Percentiles rank a stretch among this genome's conserved stretches.
Evolutionary conservation across 2,888 invertebrate species (phyloP).

Genomic region (Cancer borealis): DNA sequence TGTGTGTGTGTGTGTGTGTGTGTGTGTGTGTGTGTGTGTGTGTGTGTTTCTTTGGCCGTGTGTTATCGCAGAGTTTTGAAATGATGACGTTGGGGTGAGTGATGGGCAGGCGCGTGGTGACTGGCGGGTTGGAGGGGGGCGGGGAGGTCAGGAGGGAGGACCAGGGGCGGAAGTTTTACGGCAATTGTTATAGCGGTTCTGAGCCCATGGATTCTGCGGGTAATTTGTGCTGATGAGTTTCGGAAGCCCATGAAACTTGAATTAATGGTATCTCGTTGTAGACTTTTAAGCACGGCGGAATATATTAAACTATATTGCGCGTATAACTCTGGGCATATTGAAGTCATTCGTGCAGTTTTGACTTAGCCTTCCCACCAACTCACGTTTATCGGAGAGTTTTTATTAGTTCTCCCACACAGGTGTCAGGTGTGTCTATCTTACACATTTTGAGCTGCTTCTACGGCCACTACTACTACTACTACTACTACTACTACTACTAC

Average conservation of each 20-base stretch:
- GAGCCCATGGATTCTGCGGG: conserved; percentile 51
- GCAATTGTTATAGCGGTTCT: conserved; percentile 54
- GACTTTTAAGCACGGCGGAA: conserved; percentile 37
- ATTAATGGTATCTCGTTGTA: conserved; percentile 55
- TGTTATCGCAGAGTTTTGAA: not conserved
- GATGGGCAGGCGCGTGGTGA: not conserved
- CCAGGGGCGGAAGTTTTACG: conserved; percentile 29
- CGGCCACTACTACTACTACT: not conserved
- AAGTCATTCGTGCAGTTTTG: conserved; percentile 11
- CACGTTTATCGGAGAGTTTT: not conserved
- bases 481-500: not conserved
- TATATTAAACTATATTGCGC: conserved; percentile 41
- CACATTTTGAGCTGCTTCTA: not conserved
- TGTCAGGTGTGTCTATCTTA: not conserved
- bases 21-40: not conserved
- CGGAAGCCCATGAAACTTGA: conserved; percentile 53
- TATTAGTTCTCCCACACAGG: not conserved
- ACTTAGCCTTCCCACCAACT: not conserved
- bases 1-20: no score
- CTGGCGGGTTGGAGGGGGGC: not conserved
- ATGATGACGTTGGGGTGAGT: conserved; percentile 11
- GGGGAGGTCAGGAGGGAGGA: not conserved
- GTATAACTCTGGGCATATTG: conserved; percentile 23
- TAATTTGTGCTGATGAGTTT: conserved; percentile 58
- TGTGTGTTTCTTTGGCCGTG: not conserved